Percentiles rank a stretch among this genome's conserved stretches.
Evolutionary conservation across 2,113 vertebrate species (phyloP).

Genomic region (Entomyzon cyanotis): DNA sequence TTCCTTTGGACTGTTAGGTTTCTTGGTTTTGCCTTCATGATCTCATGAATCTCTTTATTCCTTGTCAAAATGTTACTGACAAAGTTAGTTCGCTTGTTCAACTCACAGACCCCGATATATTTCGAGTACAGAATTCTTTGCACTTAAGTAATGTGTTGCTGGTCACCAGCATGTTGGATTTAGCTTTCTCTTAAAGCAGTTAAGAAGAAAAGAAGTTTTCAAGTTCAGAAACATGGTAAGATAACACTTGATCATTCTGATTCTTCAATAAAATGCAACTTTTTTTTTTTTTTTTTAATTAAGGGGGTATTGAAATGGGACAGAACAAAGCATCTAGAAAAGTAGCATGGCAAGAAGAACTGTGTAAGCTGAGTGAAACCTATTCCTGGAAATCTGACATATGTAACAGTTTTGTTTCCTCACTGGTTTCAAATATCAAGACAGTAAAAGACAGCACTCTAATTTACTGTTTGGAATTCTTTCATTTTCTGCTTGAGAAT

Average conservation of each 20-base stretch:
- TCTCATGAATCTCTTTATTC: neutral
- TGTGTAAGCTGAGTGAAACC: rapidly evolving
- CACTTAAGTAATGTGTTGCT: rapidly evolving
- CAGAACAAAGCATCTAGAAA: neutral
- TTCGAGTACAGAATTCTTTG: neutral
- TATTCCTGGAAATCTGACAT: neutral
- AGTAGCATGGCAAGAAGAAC: neutral
- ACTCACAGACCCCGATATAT: neutral
- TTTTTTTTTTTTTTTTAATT: neutral
- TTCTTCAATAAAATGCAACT: neutral
- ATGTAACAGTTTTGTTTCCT: neutral
- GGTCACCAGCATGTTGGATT: neutral
- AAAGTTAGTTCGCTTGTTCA: neutral
- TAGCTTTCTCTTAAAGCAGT: neutral
- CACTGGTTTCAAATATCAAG: neutral
- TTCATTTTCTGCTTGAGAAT: neutral
- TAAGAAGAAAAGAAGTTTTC: slow-evolving; percentile 15
- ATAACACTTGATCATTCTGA: neutral
- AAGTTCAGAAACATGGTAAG: neutral
- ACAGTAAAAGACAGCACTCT: neutral
- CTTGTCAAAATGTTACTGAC: neutral
- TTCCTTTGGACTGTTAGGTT: neutral
- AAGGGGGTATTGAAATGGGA: neutral
- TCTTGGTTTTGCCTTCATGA: neutral
- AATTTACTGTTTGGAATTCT: neutral